Conservation (phyloP, 1,140 invertebrate species). For the Neotoxoptera formosana region DNA sequence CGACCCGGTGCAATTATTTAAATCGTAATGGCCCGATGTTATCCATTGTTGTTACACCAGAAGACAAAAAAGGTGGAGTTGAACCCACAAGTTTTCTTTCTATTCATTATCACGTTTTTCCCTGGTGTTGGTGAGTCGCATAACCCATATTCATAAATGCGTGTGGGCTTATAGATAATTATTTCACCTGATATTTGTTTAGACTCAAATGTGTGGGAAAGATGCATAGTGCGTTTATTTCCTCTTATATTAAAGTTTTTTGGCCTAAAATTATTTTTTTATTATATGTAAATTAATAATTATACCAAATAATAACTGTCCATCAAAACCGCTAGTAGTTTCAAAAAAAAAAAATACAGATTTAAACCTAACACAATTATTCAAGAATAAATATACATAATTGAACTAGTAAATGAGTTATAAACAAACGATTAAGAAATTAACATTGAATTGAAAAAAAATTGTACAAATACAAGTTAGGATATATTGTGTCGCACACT, state of each 20-base stretch:
- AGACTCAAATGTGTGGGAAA: not conserved
- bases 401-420: not conserved
- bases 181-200: not conserved
- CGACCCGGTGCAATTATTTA: not conserved
- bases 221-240: slow-evolving; percentile 8
- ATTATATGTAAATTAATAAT: slow-evolving; percentile 6
- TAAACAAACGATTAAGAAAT: not conserved
- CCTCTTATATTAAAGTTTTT: not conserved
- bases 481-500: not conserved
- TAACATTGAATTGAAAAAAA: not conserved
- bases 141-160: slow-evolving; percentile 45
- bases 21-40: not conserved
- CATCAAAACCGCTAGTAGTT: not conserved
- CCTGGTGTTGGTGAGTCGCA: not conserved
- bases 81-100: slow-evolving; percentile 28
- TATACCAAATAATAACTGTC: not conserved
- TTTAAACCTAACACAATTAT: not conserved
- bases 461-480: not conserved
- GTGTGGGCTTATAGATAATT: slow-evolving; percentile 7
- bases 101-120: slow-evolving; percentile 44
- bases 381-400: not conserved
- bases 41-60: slow-evolving; percentile 39
- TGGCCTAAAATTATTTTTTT: not conserved
- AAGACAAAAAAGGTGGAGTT: slow-evolving; percentile 21
- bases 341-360: not conserved